A percentile compares a stretch with the other conserved stretches of the same genome.
phyloP scores from a whole-genome alignment of 2,888 invertebrate genomes.

The Thecophora atra region DNA sequence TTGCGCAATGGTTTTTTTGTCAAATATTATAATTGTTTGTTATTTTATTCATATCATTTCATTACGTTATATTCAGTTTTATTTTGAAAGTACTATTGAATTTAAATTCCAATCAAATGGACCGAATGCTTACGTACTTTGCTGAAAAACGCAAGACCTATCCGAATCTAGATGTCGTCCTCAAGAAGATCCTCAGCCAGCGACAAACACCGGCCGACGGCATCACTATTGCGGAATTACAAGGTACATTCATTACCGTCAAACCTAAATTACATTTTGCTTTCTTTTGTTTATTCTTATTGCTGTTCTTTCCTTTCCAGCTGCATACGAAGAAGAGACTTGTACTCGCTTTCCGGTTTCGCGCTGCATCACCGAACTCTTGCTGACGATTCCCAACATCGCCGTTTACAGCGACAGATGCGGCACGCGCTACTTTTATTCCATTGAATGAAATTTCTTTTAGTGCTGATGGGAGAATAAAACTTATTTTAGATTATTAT shows the following conservation, averaged over 20 bases:
- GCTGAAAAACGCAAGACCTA: conserved; percentile 2
- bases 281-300: background rate
- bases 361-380: conserved; percentile 30
- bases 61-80: background rate
- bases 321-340: conserved; percentile 6
- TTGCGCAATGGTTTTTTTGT: too few relatives aligned
- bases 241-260: conserved; percentile 1
- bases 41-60: too few relatives aligned
- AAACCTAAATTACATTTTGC: background rate
- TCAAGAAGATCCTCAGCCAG: conserved; percentile 15
- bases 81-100: background rate
- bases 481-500: too few relatives aligned
- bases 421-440: conserved; percentile 29
- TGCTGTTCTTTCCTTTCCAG: background rate
- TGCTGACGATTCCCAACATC: conserved; percentile 32
- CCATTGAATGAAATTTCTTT: conserved; percentile 4
- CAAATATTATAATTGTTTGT: too few relatives aligned
- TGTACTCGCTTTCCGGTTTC: conserved; percentile 3
- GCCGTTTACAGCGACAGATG: conserved; percentile 23
- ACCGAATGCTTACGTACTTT: conserved; percentile 30
- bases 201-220: conserved; percentile 23
- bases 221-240: conserved; percentile 19
- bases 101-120: conserved; percentile 1
- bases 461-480: too few relatives aligned
- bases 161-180: conserved; percentile 15